Percentiles rank a stretch among this genome's conserved stretches.
These are phyloP conservation scores for Mastigias papua DNA, from an alignment of 30 jellyfish, hydroid and myxozoan species.

Conservation along the genomic window DNA sequence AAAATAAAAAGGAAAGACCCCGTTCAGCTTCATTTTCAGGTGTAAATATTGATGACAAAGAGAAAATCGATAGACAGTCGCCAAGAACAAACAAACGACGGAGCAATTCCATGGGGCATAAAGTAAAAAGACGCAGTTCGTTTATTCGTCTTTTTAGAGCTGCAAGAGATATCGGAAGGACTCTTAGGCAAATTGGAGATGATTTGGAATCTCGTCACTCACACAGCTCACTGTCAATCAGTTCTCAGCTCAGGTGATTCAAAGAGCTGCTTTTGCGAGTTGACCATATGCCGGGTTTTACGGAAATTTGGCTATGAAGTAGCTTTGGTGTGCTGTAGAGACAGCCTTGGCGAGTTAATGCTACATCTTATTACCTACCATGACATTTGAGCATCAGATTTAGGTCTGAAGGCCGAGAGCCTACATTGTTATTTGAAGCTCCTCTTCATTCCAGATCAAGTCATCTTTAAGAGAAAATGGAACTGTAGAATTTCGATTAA, in stretches of 20 bases:
- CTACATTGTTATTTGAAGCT: no score
- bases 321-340: no score
- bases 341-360: no score
- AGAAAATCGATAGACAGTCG: neutral
- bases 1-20: constrained; percentile 8
- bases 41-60: neutral
- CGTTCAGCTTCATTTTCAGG: constrained; percentile 70
- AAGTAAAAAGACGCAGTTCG: constrained; percentile 52
- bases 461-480: no score
- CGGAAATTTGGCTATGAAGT: no score
- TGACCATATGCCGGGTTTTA: no score
- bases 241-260: neutral
- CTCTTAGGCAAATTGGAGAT: constrained; percentile 69
- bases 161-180: constrained; percentile 50
- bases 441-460: no score
- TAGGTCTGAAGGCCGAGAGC: no score
- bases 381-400: no score
- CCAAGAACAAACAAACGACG: constrained; percentile 22
- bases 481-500: no score
- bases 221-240: constrained; percentile 23
- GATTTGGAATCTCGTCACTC: constrained; percentile 66
- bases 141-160: constrained; percentile 56
- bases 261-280: no score
- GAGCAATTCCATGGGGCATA: constrained; percentile 65
- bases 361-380: no score